phyloP scores from a whole-genome alignment of 30 jellyfish, hydroid and myxozoan genomes.

The Chrysaora quinquecirrha region DNA sequence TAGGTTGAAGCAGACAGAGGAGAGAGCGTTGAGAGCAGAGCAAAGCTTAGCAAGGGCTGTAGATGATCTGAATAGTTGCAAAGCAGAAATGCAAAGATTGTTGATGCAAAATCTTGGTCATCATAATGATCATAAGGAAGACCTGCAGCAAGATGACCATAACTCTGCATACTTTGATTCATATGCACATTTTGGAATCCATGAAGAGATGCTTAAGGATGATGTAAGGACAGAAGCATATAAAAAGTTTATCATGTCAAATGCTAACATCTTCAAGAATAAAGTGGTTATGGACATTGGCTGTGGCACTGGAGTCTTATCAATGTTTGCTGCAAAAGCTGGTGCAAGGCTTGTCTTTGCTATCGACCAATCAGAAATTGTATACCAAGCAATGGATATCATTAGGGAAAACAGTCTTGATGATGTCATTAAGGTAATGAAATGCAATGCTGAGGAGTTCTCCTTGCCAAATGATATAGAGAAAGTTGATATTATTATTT shows the following conservation, averaged over 20 bases:
- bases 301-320: slow-evolving; percentile 89
- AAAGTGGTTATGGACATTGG: slow-evolving; percentile 85
- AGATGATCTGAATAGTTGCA: slow-evolving; percentile 67
- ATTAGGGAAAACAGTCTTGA: slow-evolving; percentile 85
- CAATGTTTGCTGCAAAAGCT: slow-evolving; percentile 96
- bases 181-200: slow-evolving; percentile 94
- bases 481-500: slow-evolving; percentile 87
- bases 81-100: slow-evolving; percentile 50
- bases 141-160: slow-evolving; percentile 7
- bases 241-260: slow-evolving; percentile 59
- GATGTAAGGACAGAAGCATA: slow-evolving; percentile 83
- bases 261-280: slow-evolving; percentile 48
- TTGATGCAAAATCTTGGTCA: slow-evolving; percentile 28
- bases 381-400: slow-evolving; percentile 93
- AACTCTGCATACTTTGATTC: slow-evolving; percentile 80
- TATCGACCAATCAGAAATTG: slow-evolving; percentile 95
- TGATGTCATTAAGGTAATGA: slow-evolving; percentile 55
- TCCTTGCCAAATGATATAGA: slow-evolving; percentile 26
- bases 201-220: slow-evolving; percentile 96
- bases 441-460: slow-evolving; percentile 83
- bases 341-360: slow-evolving; percentile 91
- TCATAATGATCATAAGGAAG: neutral
- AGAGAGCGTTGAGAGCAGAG: slow-evolving; percentile 81
- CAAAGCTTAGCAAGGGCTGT: slow-evolving; percentile 78
- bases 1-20: slow-evolving; percentile 61